Conservation (phyloP, 2,113 vertebrate species). For the Rana temporaria region DNA sequence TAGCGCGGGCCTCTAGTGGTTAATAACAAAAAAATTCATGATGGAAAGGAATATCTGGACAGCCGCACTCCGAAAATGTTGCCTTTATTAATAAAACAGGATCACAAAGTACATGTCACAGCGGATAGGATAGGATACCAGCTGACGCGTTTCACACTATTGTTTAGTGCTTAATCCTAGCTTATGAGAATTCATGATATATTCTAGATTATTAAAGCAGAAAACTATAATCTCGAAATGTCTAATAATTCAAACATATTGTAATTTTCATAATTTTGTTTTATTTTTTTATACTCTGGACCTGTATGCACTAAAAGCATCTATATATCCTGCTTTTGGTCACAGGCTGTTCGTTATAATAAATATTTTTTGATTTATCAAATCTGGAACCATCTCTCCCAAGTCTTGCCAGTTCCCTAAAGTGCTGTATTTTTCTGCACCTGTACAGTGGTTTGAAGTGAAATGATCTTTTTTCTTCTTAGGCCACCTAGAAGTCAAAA, state of each 20-base stretch:
- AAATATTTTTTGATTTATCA: constrained; percentile 36
- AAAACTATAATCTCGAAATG: not conserved
- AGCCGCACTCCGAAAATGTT: too few relatives aligned
- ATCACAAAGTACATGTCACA: too few relatives aligned
- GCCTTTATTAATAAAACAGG: too few relatives aligned
- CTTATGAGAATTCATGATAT: constrained; percentile 31
- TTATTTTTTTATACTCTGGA: constrained; percentile 20
- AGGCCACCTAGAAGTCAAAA: constrained; percentile 38
- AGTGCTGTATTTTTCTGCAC: constrained; percentile 10
- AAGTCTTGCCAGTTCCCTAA: constrained; percentile 25
- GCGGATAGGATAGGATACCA: too few relatives aligned
- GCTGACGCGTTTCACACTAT: too few relatives aligned
- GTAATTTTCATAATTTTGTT: constrained; percentile 8
- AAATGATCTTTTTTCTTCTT: constrained; percentile 23
- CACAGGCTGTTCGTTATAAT: constrained; percentile 27
- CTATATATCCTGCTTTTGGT: constrained; percentile 10
- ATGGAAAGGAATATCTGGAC: too few relatives aligned
- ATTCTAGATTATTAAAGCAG: constrained; percentile 31
- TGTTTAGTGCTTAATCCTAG: too few relatives aligned
- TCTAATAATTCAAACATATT: constrained; percentile 11
- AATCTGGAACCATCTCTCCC: constrained; percentile 5
- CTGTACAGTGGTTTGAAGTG: constrained; percentile 32
- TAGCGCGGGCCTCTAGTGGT: too few relatives aligned
- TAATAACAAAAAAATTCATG: too few relatives aligned
- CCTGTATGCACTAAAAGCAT: constrained; percentile 13